Evolutionary conservation across 2,797 vertebrate species (phyloP), one percentile per base, ranked within the genome.

Genomic region (Anabas testudineus): DNA sequence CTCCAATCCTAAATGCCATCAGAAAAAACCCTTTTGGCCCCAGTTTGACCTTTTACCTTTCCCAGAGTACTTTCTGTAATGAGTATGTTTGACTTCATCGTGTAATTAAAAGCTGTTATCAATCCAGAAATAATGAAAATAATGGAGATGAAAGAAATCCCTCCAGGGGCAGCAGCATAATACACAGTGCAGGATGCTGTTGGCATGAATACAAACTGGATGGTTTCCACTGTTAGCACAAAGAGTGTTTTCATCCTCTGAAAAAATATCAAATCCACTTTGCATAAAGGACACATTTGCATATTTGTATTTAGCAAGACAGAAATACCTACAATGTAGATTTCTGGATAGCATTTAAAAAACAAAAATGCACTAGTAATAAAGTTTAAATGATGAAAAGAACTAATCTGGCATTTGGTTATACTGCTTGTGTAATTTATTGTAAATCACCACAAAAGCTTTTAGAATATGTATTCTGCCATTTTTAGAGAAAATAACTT

Each of bases 81-180:
- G 58, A 75, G 41, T 21, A 26, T 1, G 2, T 59, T 63, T 73
- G 28, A 70, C 51, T 51, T 39, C 30, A 32, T 53, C 2, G 0
- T 49, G 59, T 67, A 62, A 69, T 80, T 78, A 70, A 71, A 71
- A 39, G 59, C 45, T 63, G 21, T 19, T 62, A 69, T 66, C 52
- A 75, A 47, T 74, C 24, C 14, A 13, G 15, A 21, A 71, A 57
- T 69, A 30, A 68, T 69, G 15, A 68, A 43, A 63, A 55, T 63
- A 28, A 4, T 22, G 18, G 12, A 21, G 21, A 72, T 64, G 21
- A 60, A 71, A 43, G 14, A 34, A 60, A 46, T 59, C 22, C 28
- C 37, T 16, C 7, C 21, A 42, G 45, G 22, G 71, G n/a, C 12
- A 54, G 19, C 45, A 63, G 21, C 46, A 21, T 13, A 26, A 56